phyloP scores from a whole-genome alignment of 2,888 invertebrate genomes.

The Patella depressa region DNA sequence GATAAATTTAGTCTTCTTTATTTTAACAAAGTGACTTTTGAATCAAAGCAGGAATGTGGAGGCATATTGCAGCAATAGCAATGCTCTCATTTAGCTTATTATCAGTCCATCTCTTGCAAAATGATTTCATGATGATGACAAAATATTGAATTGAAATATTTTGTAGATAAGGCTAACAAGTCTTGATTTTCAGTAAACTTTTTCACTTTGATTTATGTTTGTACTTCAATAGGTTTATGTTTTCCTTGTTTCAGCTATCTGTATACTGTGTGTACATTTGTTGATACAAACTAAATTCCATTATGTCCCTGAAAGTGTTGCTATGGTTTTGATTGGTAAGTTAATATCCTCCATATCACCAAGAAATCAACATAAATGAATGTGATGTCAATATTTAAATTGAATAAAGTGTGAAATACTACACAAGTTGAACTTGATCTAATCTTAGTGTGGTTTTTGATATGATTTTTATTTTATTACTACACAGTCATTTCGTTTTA shows the following conservation, averaged over 20 bases:
- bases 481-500: no score
- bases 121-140: not conserved
- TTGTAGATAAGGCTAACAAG: not conserved
- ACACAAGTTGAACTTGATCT: no score
- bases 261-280: slow-evolving; percentile 93
- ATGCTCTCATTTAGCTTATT: no score
- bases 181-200: not conserved
- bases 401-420: no score
- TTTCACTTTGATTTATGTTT: not conserved
- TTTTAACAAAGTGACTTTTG: no score
- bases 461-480: no score
- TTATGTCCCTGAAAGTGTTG: slow-evolving; percentile 97
- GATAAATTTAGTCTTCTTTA: no score
- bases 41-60: no score
- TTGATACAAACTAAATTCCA: slow-evolving; percentile 96
- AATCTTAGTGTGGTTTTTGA: no score
- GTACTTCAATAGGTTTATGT: slow-evolving; percentile 1
- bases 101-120: no score
- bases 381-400: not conserved
- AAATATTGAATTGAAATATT: not conserved
- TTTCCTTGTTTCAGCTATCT: slow-evolving; percentile 78
- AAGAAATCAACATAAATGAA: not conserved
- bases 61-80: no score
- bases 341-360: not conserved
- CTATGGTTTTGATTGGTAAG: slow-evolving; percentile 88